Base-by-base conservation (phyloP, 2,888 invertebrate species). In the Imbricaverruca yamaguchii region DNA sequence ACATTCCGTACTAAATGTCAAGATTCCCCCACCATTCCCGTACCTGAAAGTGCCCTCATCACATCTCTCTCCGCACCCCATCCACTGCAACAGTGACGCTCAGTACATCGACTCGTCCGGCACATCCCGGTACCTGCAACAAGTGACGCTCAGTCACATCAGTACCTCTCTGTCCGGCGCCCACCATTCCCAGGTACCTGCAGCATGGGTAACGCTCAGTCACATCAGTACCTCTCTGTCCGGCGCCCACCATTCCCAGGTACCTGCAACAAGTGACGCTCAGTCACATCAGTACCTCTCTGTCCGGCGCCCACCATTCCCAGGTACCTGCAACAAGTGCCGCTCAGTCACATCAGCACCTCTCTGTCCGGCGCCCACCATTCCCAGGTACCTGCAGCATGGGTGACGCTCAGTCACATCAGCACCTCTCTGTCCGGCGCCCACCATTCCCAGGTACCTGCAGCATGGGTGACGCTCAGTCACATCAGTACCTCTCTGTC, bases 141-240 rank as follows among this genome's bases (percentile, higher is more conserved):
- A 39, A 4, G 39, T 39, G 39, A 39, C 39, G 39, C 39, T 39
- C 2, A 39, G 39, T n/a, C n/a, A 78, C 78, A 78, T 78, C 23
- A 21, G 56, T 13, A 15, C 56, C 57, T 11, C 23, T 12, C 12
- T 78, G 78, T 3, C 21, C 56, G 2, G 78, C 56, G 11, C 78
- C 78, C 78, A 57, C 15, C 78, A 78, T 56, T 3, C 78, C 78
- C 78, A 78, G 78, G 23, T 78, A 78, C 78, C 78, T 77, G 77
- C 67, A 13, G 67, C 23, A 39, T n/a, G n/a, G 39, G 39, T 39
- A 4, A 39, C 39, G 39, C 39, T 39, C 2, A 39, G 39, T n/a
- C n/a, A 78, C 78, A 78, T 78, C 23, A 21, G 56, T 13, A 15
- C 56, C 57, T 11, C 23, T 12, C 12, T 78, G 78, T 3, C 21